Conservation (phyloP, 2,888 invertebrate genomes). For the Latrodectus hesperus region DNA sequence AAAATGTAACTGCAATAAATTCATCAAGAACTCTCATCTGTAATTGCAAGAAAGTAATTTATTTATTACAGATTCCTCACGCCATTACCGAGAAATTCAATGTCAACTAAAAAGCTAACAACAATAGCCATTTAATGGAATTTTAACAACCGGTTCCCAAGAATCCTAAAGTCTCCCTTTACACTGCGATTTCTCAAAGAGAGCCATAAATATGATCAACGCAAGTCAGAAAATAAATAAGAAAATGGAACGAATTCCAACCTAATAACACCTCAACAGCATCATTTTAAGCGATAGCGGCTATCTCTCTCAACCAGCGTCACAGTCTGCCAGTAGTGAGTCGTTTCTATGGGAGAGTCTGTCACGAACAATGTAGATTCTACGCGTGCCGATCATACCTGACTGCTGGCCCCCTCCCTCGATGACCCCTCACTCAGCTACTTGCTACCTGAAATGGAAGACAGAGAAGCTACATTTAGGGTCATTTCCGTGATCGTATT, state of each 20-base stretch:
- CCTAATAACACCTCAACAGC: constrained; percentile 33
- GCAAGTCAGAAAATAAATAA: not conserved
- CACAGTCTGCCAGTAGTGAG: constrained; percentile 9
- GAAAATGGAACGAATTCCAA: constrained; percentile 24
- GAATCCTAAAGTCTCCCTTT: not conserved
- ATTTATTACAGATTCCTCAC: too few species aligned
- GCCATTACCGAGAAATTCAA: not conserved
- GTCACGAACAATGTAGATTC: constrained; percentile 63
- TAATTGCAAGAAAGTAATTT: too few species aligned
- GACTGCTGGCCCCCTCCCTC: not conserved
- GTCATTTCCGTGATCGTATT: too few species aligned
- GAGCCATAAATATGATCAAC: not conserved
- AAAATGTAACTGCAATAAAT: too few species aligned
- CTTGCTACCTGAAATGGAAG: too few species aligned
- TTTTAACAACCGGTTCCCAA: constrained; percentile 11
- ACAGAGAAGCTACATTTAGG: too few species aligned
- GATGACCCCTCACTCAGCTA: not conserved
- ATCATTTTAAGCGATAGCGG: not conserved
- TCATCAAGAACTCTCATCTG: too few species aligned
- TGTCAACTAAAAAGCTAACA: not conserved
- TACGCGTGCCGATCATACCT: constrained; percentile 50
- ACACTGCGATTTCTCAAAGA: not conserved
- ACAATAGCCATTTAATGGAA: not conserved
- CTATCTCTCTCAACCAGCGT: constrained; percentile 22
- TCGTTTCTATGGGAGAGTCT: constrained; percentile 9